These are phyloP conservation scores for Xiphydria camelus DNA, from an alignment of 2,888 invertebrate genomes.

Conservation along the genomic window DNA sequence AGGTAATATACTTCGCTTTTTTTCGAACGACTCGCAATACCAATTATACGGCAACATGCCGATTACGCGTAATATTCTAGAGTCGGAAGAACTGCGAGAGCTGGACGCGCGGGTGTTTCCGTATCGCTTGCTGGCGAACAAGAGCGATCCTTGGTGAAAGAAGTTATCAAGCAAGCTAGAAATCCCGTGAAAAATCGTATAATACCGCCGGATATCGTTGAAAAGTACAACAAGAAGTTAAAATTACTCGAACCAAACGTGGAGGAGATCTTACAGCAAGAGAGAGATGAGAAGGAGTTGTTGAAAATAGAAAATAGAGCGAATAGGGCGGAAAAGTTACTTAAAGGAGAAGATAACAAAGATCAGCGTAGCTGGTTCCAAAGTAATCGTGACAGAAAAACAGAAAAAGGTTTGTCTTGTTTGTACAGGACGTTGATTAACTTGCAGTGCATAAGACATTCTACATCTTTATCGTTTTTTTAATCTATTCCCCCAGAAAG, in stretches of 20 bases:
- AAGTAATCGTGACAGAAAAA: constrained; percentile 74
- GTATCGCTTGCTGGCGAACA: constrained; percentile 94
- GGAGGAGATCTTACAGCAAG: constrained; percentile 80
- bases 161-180: constrained; percentile 83
- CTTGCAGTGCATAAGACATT: no score
- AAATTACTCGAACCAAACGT: constrained; percentile 78
- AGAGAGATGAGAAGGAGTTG: constrained; percentile 79
- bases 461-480: no score
- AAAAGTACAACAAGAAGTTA: constrained; percentile 80
- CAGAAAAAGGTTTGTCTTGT: constrained; percentile 73
- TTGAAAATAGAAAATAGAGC: constrained; percentile 84
- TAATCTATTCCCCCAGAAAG: constrained; percentile 34
- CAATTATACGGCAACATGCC: neutral
- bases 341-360: constrained; percentile 60
- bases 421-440: no score
- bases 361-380: constrained; percentile 82
- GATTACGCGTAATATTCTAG: constrained; percentile 37
- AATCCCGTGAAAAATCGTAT: constrained; percentile 85
- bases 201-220: constrained; percentile 86
- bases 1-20: constrained; percentile 55
- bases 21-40: no score
- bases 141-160: constrained; percentile 88
- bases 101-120: constrained; percentile 90
- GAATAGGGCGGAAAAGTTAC: constrained; percentile 69
- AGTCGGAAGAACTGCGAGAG: constrained; percentile 95